Evolutionary conservation across 2,113 vertebrate species (phyloP), one percentile per base, ranked within the genome.

Genomic region (Mus spicilegus): DNA sequence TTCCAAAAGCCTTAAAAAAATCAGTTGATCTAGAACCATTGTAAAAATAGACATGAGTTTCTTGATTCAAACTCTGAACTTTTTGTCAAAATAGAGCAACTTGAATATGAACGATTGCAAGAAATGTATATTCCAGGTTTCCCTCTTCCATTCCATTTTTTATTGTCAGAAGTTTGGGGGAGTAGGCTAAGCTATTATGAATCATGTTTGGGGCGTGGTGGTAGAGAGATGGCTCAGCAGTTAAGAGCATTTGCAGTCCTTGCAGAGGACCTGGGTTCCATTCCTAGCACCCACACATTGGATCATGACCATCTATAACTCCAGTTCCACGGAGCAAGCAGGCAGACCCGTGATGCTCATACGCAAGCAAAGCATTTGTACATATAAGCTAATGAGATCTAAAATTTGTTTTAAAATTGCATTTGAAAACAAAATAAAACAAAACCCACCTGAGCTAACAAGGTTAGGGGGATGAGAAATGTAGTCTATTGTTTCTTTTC

Each of bases 81-180:
- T 93, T 63, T 89, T 94, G 42, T 95, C 95, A 92, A 94, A 96
- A 96, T 77, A 88, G 86, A 95, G 77, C 51, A 94, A 93, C 39
- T 39, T 3, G 19, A 70, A 20, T 14, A 69, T n/a, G 76, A 58
- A 17, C n/a, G 67, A 70, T 78, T 65, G 17, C 20, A 70, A 51
- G 39, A 77, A 87, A 22, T 69, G 1, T 39, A 51, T 95, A 95
- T 89, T 86, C 46, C 54, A 75, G 72, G 10, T 69, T 33, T 72
- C 91, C 90, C 89, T 46, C 91, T 42, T 92, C n/a, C 10, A 72
- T 58, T 6, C 4, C 58, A 28, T 91, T 49, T 61, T 89, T 22
- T 86, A 63, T 20, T 75, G 17, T 77, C 61, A 92, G 82, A 33
- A 93, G 90, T 87, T 95, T 92, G 56, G 56, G 17, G 42, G n/a